phyloP scores from a whole-genome alignment of 2,888 invertebrate genomes.

The Cataglyphis cursor region DNA sequence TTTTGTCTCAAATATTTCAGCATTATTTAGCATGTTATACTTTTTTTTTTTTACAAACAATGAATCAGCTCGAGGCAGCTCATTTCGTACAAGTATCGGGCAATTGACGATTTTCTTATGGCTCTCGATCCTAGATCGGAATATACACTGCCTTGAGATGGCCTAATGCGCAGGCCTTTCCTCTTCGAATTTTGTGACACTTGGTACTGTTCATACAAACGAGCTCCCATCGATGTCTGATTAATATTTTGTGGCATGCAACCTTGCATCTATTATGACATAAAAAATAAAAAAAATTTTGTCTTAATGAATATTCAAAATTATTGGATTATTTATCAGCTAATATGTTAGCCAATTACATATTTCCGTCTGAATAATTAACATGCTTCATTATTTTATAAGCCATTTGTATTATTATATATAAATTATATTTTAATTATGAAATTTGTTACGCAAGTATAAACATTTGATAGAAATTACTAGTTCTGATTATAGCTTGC shows the following conservation, averaged over 20 bases:
- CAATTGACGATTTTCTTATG: conserved; percentile 63
- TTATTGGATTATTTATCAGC: background rate
- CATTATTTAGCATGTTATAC: conserved; percentile 18
- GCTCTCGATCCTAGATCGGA: conserved; percentile 62
- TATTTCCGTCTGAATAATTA: background rate
- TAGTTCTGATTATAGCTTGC: conserved; percentile 18
- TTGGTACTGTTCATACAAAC: conserved; percentile 56
- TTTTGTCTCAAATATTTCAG: background rate
- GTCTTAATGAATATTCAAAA: background rate
- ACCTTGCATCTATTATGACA: background rate
- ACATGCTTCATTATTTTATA: background rate
- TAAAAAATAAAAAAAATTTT: background rate
- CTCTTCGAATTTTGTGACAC: conserved; percentile 62
- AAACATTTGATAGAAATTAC: background rate
- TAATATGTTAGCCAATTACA: background rate
- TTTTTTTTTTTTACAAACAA: conserved; percentile 60
- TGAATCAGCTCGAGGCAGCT: conserved; percentile 63
- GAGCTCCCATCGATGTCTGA: conserved; percentile 62
- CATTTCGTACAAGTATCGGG: conserved; percentile 67
- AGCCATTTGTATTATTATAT: background rate
- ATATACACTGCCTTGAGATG: conserved; percentile 80
- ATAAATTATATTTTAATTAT: conserved; percentile 25
- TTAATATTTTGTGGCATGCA: conserved; percentile 38
- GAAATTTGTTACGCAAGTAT: background rate
- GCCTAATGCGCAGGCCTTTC: conserved; percentile 78